Evolutionary conservation across 1,140 invertebrate species (phyloP).

Genomic region (Probaryconus sp.): DNA sequence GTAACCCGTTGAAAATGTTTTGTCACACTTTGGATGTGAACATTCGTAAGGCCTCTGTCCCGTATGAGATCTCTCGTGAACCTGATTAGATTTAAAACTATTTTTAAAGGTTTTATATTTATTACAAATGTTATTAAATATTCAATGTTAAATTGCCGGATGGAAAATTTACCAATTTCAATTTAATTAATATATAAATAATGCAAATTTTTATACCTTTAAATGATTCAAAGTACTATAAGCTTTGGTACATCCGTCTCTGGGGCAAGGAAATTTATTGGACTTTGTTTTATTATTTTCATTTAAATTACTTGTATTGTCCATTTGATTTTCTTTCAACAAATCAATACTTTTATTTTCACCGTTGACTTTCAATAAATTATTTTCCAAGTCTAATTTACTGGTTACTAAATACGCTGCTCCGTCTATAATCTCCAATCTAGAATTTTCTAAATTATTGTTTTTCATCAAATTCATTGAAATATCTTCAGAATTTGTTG

Average conservation of each 20-base stretch:
- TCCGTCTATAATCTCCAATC: conserved; percentile 69
- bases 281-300: conserved; percentile 52
- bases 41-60: conserved; percentile 82
- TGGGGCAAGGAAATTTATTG: conserved; percentile 73
- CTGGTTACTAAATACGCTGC: conserved; percentile 68
- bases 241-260: conserved; percentile 78
- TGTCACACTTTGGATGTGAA: conserved; percentile 80
- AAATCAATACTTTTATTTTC: too few relatives aligned
- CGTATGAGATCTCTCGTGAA: conserved; percentile 83
- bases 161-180: too few relatives aligned
- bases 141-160: conserved; percentile 18
- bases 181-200: conserved; percentile 10
- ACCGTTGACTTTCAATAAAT: conserved; percentile 66
- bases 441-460: conserved; percentile 55
- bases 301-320: conserved; percentile 59
- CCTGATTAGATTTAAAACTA: too few relatives aligned
- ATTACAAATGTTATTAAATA: conserved; percentile 1
- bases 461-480: conserved; percentile 52
- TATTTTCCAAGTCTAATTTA: conserved; percentile 57
- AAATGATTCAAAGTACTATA: conserved; percentile 81
- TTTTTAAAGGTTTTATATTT: too few relatives aligned
- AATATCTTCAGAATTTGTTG: conserved; percentile 31
- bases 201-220: conserved; percentile 71
- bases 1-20: conserved; percentile 84
- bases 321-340: conserved; percentile 62